Evolutionary conservation across 2,797 vertebrate genomes (phyloP), one percentile per base, ranked within the genome.

Genomic region (Pipistrellus nathusii): DNA sequence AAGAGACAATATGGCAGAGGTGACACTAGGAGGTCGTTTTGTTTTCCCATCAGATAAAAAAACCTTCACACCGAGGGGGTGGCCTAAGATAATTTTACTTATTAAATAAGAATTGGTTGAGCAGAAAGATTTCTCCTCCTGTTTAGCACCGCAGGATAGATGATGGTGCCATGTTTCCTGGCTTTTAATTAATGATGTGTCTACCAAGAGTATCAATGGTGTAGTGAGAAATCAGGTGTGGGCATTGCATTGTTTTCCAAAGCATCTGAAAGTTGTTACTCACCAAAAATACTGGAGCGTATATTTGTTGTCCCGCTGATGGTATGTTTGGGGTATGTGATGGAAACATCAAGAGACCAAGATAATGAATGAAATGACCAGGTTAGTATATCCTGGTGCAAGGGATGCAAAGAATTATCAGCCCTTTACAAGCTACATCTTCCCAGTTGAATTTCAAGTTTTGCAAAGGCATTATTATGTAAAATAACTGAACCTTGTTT

Each of bases 81-180:
- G 62, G 80, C 89, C 94, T 96, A 41, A 85, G 94, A 75, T 90
- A 97, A 91, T 57, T n/a, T 62, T 69, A 73, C 92, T 96, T 96
- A 97, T 96, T 97, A 97, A 97, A 96, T 96, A 96, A 97, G 85
- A 95, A 95, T 97, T 48, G 32, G 97, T 96, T 96, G 96, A 93
- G 62, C 82, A 97, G 95, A 92, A 83, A 1, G 5, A 83, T 95
- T 97, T 95, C 83, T 93, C 72, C 85, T 51, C 68, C 75, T 92
- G 77, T 0, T 0, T 55, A 88, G 76, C 72, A 84, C 13, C 89
- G 44, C 30, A 6, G 87, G 73, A 90, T 38, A 86, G 89, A 78
- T 21, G 94, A 85, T 6, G 80, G 76, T 95, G 75, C 8, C 62
- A 27, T 55, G 57, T 9, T 64, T 48, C 21, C 78, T 57, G 76